Base-by-base conservation (phyloP, 2,113 vertebrate species). In the Leuciscus idus region DNA sequence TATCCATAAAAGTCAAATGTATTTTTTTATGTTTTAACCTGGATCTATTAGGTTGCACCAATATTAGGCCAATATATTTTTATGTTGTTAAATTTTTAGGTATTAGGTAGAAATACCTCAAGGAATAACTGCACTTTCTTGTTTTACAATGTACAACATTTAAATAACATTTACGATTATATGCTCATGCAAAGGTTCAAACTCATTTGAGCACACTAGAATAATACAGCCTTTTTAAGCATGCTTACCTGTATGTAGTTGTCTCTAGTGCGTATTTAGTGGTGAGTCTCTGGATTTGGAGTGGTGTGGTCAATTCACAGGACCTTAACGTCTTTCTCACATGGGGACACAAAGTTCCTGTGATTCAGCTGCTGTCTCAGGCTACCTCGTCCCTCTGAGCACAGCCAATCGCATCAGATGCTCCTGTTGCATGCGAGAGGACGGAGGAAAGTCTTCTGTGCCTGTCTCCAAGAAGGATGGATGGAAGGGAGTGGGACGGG, bases 311-410 rank as follows among this genome's bases (percentile, higher is more conserved):
- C 23, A 36, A 61, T 80, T 80, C 55, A 61, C 61, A 23, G 61
- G 21, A 73, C 59, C 50, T 73, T 43, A 23, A 19, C 2, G 21
- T 73, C 28, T 23, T 9, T 28, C 30, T 59, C 30, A 36, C 50
- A 72, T 26, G 28, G 30, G 68, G 66, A 83, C 81, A 73, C 68
- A 83, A 59, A 83, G 50, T 73, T 73, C 81, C 39, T 52, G 39
- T 36, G 8, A 52, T 57, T 39, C 81, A 26, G 81, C 13, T 28
- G 64, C 19, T 55, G 50, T 73, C 33, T 68, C 64, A 30, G 28
- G 62, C 26, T 83, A n/a, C 57, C 68, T 73, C 11, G 21, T 72
- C 81, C 43, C 15, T 81, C 61, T 19, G n/a, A 64, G 61, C 3
- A 4, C 39, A 66, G 6, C 26, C 61, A 61, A 30, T 81, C 61